These are phyloP conservation scores for Corythornis leucogaster DNA, from an alignment of 2,797 vertebrate species.

Conservation along the genomic window DNA sequence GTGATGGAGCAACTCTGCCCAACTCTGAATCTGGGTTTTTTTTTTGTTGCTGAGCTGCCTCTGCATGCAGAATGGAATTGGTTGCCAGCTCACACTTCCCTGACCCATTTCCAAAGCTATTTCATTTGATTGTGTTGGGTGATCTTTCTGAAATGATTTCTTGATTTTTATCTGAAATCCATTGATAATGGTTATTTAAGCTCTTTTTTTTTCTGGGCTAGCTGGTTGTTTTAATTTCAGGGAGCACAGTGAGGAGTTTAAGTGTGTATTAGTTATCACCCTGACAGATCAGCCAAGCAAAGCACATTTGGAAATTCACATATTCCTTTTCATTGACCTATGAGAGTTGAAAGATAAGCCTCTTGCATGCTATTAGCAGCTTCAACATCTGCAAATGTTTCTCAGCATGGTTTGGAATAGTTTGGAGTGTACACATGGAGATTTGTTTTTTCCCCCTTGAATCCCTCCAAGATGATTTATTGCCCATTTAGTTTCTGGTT, in stretches of 20 bases:
- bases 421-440: neutral
- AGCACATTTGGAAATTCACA: conserved; percentile 41
- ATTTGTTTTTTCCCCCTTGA: neutral
- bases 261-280: conserved; percentile 54
- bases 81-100: neutral
- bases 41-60: neutral
- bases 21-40: neutral
- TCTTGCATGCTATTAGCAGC: conserved; percentile 29
- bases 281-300: conserved; percentile 57
- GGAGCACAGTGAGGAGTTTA: conserved; percentile 43
- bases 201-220: neutral
- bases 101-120: neutral
- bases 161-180: conserved; percentile 63
- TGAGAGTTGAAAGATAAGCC: conserved; percentile 41
- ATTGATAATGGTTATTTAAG: conserved; percentile 59
- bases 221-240: conserved; percentile 63
- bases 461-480: neutral
- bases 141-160: conserved; percentile 54
- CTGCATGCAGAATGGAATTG: neutral
- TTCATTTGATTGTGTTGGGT: neutral
- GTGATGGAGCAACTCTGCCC: neutral
- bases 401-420: neutral
- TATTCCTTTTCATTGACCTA: conserved; percentile 49
- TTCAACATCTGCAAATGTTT: conserved; percentile 33
- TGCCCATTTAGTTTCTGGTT: neutral